phyloP scores from a whole-genome alignment of 2,888 invertebrate species.

The Syrphus vitripennis region DNA sequence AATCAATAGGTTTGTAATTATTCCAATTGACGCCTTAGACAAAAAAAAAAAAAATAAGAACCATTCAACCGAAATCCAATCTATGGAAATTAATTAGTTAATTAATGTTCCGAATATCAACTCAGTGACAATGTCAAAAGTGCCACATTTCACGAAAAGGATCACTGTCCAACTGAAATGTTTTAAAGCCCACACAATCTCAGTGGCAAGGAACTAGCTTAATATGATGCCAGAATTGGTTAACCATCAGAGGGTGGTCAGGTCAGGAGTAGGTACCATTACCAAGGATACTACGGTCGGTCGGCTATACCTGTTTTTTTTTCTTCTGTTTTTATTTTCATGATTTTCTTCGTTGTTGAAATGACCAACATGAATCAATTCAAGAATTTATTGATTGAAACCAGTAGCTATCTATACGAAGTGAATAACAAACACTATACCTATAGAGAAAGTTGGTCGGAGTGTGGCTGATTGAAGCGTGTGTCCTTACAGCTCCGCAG shows the following conservation, averaged over 20 bases:
- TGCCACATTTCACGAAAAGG: conserved; percentile 28
- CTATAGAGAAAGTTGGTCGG: background rate
- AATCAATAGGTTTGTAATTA: background rate
- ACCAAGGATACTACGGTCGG: background rate
- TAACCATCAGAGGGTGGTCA: conserved; percentile 9
- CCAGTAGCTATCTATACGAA: conserved; percentile 29
- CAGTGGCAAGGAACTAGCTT: background rate
- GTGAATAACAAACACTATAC: background rate
- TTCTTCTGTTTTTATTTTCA: background rate
- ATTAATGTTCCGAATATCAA: background rate
- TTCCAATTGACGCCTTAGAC: background rate
- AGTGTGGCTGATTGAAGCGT: background rate
- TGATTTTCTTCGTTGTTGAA: conserved; percentile 34
- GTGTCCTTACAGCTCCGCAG: conserved; percentile 9
- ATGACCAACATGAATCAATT: conserved; percentile 58
- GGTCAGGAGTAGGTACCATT: background rate
- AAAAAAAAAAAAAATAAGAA: background rate
- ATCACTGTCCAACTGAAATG: conserved; percentile 44
- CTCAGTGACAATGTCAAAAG: background rate
- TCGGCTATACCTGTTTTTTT: background rate
- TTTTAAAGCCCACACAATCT: conserved; percentile 7
- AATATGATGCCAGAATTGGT: conserved; percentile 39
- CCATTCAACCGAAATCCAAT: background rate
- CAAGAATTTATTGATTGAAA: conserved; percentile 61
- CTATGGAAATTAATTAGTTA: conserved; percentile 12